Evolutionary conservation across 2,797 vertebrate genomes (phyloP).

Genomic region (Remorina albescens): DNA sequence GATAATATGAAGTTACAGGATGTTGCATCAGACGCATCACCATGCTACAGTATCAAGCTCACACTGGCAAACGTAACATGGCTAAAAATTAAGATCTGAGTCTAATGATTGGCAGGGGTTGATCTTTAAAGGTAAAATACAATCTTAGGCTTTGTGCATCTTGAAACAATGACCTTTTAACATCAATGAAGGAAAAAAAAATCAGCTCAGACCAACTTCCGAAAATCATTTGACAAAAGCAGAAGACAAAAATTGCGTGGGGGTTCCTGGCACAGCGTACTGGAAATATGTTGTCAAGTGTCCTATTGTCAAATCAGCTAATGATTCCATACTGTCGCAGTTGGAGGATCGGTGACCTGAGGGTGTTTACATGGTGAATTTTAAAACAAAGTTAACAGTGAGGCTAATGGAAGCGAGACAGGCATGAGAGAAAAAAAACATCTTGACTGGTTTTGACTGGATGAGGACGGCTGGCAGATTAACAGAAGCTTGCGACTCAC

Average conservation of each 20-base stretch:
- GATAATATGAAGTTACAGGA: not conserved
- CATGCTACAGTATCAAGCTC: not conserved
- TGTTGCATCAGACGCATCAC: not conserved
- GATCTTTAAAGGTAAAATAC: constrained; percentile 6
- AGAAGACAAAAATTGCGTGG: constrained; percentile 49
- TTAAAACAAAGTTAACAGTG: constrained; percentile 12
- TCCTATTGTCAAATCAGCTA: constrained; percentile 58
- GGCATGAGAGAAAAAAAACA: constrained; percentile 35
- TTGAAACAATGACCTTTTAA: constrained; percentile 46
- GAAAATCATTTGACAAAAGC: constrained; percentile 47
- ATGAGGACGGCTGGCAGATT: constrained; percentile 53
- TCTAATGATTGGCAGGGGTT: not conserved
- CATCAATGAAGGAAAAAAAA: constrained; percentile 17
- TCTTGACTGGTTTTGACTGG: constrained; percentile 64
- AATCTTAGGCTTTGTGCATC: constrained; percentile 18
- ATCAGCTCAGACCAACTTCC: constrained; percentile 31
- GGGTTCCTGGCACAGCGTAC: constrained; percentile 56
- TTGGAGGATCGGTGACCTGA: constrained; percentile 3
- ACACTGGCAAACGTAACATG: not conserved
- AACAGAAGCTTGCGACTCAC: constrained; percentile 57
- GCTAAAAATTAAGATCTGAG: not conserved
- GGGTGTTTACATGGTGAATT: constrained; percentile 29
- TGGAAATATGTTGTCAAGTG: constrained; percentile 67
- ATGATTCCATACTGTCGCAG: constrained; percentile 36
- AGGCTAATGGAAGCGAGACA: constrained; percentile 1